A percentile compares a stretch with the other conserved stretches of the same genome.
phyloP scores from a whole-genome alignment of 1,140 invertebrate species.

The Neelides sp. region DNA sequence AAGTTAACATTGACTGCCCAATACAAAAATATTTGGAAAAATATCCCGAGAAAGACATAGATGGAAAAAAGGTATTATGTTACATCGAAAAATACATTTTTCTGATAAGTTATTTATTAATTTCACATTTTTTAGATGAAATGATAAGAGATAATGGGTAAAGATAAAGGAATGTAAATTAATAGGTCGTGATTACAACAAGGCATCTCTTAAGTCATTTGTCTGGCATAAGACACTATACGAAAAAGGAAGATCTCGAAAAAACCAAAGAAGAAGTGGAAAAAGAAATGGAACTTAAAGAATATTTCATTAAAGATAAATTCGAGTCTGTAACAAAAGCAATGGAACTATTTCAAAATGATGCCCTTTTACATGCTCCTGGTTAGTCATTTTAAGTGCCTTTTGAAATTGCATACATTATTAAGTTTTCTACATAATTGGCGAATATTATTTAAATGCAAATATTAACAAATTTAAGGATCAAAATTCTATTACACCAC shows the following conservation, averaged over 20 bases:
- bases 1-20: slow-evolving; percentile 46
- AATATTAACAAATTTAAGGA: slow-evolving; percentile 34
- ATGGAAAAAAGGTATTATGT: slow-evolving; percentile 36
- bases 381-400: slow-evolving; percentile 38
- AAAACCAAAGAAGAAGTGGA: slow-evolving; percentile 9
- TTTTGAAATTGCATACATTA: slow-evolving; percentile 9
- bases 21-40: slow-evolving; percentile 43
- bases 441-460: background rate
- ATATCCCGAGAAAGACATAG: slow-evolving; percentile 43
- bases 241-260: slow-evolving; percentile 31
- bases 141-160: background rate
- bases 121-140: background rate
- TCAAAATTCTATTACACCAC: slow-evolving; percentile 46
- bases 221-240: slow-evolving; percentile 46
- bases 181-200: slow-evolving; percentile 42
- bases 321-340: slow-evolving; percentile 40
- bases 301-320: slow-evolving; percentile 37
- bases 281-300: slow-evolving; percentile 31
- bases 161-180: background rate
- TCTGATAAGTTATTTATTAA: background rate
- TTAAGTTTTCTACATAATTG: background rate
- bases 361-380: slow-evolving; percentile 45
- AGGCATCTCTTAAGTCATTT: slow-evolving; percentile 43
- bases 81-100: background rate
- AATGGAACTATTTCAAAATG: slow-evolving; percentile 47